These are phyloP conservation scores for Muscicapa striata DNA, from an alignment of 2,797 vertebrate genomes.

Conservation along the genomic window DNA sequence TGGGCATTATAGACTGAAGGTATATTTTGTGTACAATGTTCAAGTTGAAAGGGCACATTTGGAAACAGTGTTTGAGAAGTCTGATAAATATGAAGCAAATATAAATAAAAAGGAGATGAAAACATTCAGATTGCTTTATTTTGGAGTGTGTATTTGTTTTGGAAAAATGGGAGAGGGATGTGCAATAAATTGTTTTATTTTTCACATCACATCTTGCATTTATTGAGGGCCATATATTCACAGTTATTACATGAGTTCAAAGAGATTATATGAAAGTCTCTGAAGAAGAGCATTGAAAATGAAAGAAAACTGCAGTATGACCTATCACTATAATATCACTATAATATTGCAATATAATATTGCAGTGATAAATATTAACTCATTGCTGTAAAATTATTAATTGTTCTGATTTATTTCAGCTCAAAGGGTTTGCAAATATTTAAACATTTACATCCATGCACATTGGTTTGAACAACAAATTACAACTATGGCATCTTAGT, in stretches of 20 bases:
- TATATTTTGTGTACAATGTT: not conserved
- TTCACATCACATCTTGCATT: not conserved
- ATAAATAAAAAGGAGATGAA: not conserved
- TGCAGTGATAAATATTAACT: slow-evolving; percentile 8
- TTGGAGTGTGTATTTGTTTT: not conserved
- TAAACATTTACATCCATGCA: not conserved
- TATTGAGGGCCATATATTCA: not conserved
- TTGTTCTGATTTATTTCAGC: not conserved
- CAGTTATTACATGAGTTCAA: not conserved
- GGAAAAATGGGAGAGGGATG: not conserved
- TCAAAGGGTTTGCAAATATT: not conserved
- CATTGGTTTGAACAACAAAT: not conserved
- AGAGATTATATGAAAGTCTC: not conserved
- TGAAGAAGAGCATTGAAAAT: not conserved
- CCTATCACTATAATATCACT: not conserved
- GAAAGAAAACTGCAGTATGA: not conserved
- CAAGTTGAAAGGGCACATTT: not conserved
- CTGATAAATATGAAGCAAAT: not conserved
- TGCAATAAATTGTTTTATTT: not conserved
- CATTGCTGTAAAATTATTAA: not conserved
- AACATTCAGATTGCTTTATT: not conserved
- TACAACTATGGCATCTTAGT: not conserved
- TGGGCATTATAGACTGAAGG: not conserved
- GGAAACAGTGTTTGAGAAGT: not conserved
- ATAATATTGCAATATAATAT: not conserved